Conservation (phyloP, 2,797 vertebrate species). For the Enteromius unitaeniatus region DNA sequence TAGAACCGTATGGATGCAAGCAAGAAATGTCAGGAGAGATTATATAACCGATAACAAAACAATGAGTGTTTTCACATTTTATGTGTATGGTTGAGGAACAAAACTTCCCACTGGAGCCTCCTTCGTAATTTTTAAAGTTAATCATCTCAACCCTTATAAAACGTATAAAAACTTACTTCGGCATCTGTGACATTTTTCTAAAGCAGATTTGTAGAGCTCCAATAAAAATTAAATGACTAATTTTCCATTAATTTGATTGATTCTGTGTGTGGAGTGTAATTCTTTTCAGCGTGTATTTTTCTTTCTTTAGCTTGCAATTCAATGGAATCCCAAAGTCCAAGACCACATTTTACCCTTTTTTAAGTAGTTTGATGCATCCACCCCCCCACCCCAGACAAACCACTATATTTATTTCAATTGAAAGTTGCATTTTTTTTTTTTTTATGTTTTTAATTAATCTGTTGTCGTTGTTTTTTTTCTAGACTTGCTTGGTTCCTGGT, state of each 20-base stretch:
- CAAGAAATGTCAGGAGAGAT: constrained; percentile 31
- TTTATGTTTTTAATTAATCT: too few relatives aligned
- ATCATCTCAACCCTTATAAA: neutral
- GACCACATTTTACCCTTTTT: neutral
- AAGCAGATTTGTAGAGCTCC: neutral
- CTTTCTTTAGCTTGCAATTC: too few relatives aligned
- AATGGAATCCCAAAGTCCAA: neutral
- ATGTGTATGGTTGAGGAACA: neutral
- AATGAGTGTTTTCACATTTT: constrained; percentile 1
- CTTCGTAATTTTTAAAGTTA: neutral
- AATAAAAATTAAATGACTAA: neutral
- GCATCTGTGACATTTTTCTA: constrained; percentile 6
- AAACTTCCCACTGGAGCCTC: neutral
- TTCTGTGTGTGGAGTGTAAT: neutral
- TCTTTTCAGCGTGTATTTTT: neutral
- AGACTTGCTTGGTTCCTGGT: too few relatives aligned
- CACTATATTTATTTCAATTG: too few relatives aligned
- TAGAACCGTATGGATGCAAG: neutral
- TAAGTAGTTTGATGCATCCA: too few relatives aligned
- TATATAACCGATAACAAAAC: constrained; percentile 10
- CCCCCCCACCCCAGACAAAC: too few relatives aligned
- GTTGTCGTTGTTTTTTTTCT: too few relatives aligned
- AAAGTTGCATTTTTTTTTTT: too few relatives aligned
- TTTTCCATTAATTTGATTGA: neutral
- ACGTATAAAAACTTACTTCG: neutral